A percentile compares a stretch with the other conserved stretches of the same genome.
Conservation (phyloP, 1,140 invertebrate species). For the Saccostrea cuccullata region DNA sequence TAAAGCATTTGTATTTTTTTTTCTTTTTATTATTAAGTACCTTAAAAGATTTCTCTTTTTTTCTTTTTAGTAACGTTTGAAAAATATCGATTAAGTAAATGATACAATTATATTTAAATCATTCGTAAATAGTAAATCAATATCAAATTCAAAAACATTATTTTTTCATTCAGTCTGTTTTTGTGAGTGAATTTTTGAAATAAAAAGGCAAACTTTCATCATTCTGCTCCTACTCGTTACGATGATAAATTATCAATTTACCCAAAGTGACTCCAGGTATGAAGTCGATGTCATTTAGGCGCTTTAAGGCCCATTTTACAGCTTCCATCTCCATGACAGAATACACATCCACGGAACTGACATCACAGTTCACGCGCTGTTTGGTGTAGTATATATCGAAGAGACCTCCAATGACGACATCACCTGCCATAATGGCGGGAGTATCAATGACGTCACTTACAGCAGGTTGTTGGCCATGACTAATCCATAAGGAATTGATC, state of each 20-base stretch:
- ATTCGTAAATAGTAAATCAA: too few relatives aligned
- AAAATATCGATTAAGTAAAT: too few relatives aligned
- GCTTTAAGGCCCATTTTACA: background rate
- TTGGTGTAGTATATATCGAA: conserved; percentile 1
- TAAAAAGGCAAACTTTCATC: too few relatives aligned
- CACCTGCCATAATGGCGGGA: background rate
- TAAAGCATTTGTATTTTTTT: too few relatives aligned
- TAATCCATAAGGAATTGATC: background rate
- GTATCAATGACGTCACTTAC: background rate
- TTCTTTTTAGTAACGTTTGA: too few relatives aligned
- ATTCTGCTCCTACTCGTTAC: too few relatives aligned
- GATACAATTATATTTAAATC: too few relatives aligned
- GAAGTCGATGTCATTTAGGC: background rate
- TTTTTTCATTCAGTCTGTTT: too few relatives aligned
- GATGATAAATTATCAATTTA: background rate
- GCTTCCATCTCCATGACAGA: conserved; percentile 31
- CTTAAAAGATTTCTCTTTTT: too few relatives aligned
- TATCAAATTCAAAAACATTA: too few relatives aligned
- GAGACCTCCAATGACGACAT: conserved; percentile 16
- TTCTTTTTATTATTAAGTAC: too few relatives aligned
- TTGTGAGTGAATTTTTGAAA: too few relatives aligned
- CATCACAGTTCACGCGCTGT: background rate
- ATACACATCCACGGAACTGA: background rate
- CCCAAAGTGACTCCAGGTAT: conserved; percentile 9
- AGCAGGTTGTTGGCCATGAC: background rate